Conservation (phyloP, 2,113 vertebrate genomes). For the Toxotes chatareus region DNA sequence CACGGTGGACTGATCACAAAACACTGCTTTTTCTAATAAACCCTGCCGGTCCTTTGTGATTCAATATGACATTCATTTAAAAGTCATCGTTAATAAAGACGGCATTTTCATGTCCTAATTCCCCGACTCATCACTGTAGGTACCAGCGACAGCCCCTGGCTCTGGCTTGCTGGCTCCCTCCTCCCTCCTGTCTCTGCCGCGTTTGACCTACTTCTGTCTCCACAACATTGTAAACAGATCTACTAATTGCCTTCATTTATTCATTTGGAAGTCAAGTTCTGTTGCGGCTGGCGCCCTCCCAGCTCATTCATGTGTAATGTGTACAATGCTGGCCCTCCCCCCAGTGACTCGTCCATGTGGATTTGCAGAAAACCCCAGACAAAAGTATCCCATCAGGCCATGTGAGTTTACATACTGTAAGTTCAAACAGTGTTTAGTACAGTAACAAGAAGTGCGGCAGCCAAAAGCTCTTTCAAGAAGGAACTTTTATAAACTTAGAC, state of each 20-base stretch:
- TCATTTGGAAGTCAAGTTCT: conserved; percentile 83
- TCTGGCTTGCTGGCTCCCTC: conserved; percentile 62
- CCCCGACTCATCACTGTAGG: conserved; percentile 72
- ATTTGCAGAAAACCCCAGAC: conserved; percentile 40
- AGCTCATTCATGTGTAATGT: conserved; percentile 78
- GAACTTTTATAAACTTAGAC: conserved; percentile 23
- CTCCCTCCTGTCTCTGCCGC: conserved; percentile 61
- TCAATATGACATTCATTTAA: conserved; percentile 80
- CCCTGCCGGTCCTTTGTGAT: conserved; percentile 68
- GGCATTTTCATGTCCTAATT: conserved; percentile 77
- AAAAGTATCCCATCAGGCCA: conserved; percentile 48
- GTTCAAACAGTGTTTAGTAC: neutral
- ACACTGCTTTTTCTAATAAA: conserved; percentile 64
- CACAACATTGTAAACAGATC: conserved; percentile 81
- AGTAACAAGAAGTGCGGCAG: neutral
- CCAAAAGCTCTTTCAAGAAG: neutral
- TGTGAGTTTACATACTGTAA: conserved; percentile 23
- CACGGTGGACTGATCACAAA: conserved; percentile 66
- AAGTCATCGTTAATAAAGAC: conserved; percentile 79
- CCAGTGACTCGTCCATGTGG: conserved; percentile 32
- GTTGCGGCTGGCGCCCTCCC: conserved; percentile 71
- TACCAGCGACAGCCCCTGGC: conserved; percentile 71
- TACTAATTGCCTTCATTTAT: conserved; percentile 85
- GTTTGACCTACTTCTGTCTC: conserved; percentile 83
- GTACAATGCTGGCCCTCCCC: conserved; percentile 62